Base-by-base conservation (phyloP, 2,888 invertebrate genomes). In the Linnaemya tessellans region DNA sequence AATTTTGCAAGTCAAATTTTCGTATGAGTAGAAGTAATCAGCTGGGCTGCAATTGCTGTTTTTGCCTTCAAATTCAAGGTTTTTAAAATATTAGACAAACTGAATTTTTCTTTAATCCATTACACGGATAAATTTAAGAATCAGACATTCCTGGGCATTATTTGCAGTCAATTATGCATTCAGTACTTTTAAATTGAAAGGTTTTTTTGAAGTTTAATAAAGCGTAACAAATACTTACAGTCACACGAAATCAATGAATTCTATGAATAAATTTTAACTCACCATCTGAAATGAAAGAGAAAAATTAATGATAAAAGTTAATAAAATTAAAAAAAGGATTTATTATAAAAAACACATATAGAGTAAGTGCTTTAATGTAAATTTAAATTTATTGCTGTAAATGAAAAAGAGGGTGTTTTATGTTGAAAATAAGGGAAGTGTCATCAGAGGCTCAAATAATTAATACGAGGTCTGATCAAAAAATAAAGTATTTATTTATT, bases 201-300 rank as follows among this genome's bases (percentile, higher is more conserved):
- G 30, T 25, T 56, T 25, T 15, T 4, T 25, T 15, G 15, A 4
- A 25, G 20, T 13, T 25, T 25, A 56, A 56, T 56, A 56, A 13
- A 56, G 8, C 7, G 1, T 25, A 30, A 56, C 22, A 56, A 25
- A 25, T 56, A 56, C 56, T 56, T 30, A 56, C 56, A 56, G 56
- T 30, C 25, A 56, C 15, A 13, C 4, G 5, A 56, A 56, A 56
- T 56, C 13, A 15, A 25, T 25, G 25, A 56, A 56, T 25, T 56
- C 8, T 8, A 15, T 56, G 8, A 56, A 30, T 15, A 30, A 56
- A 15, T 30, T 56, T 30, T 25, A 51, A 25, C 56, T 56, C 56
- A 56, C 30, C 56, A 56, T 30, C 56, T 56, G 56, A 25, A 56
- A 56, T 56, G 22, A 56, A 25, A 56, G 15, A 25, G 8, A 20